Evolutionary conservation across 2,888 invertebrate species (phyloP).

Genomic region (Drosophila conformis): DNA sequence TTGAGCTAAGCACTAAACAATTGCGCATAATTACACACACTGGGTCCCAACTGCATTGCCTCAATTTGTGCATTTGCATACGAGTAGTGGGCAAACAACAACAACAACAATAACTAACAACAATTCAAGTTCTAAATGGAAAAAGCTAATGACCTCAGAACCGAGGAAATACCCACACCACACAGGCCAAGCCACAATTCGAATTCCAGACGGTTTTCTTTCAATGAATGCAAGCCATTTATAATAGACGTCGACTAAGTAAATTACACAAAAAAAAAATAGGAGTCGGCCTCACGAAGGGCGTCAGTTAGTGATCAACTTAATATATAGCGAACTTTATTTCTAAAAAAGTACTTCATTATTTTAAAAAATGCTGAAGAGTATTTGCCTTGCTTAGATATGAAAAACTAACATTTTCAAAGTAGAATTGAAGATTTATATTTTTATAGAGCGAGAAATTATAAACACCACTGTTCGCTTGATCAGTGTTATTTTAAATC

Average conservation of each 20-base stretch:
- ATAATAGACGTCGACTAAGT: background rate
- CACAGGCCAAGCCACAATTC: conserved; percentile 17
- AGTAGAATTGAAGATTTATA: too few species aligned
- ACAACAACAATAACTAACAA: conserved; percentile 45
- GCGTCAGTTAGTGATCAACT: background rate
- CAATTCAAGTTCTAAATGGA: conserved; percentile 65
- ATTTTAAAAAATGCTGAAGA: background rate
- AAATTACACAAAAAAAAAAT: conserved; percentile 1
- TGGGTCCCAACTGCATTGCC: conserved; percentile 62
- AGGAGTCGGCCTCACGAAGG: conserved; percentile 1
- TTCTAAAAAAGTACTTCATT: background rate
- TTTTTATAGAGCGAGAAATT: background rate
- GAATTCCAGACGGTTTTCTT: conserved; percentile 20
- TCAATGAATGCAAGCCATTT: conserved; percentile 35
- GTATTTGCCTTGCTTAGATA: background rate
- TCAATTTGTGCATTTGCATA: conserved; percentile 78
- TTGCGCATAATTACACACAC: conserved; percentile 76
- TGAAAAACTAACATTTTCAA: too few species aligned
- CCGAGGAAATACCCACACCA: conserved; percentile 44
- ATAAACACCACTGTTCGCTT: background rate
- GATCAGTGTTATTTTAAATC: background rate
- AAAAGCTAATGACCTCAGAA: conserved; percentile 72
- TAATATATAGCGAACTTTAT: too few species aligned
- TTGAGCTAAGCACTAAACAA: conserved; percentile 77
- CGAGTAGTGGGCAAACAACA: conserved; percentile 19